These are phyloP conservation scores for Ctenopoma multispine DNA, from an alignment of 2,797 vertebrate genomes.

Conservation along the genomic window DNA sequence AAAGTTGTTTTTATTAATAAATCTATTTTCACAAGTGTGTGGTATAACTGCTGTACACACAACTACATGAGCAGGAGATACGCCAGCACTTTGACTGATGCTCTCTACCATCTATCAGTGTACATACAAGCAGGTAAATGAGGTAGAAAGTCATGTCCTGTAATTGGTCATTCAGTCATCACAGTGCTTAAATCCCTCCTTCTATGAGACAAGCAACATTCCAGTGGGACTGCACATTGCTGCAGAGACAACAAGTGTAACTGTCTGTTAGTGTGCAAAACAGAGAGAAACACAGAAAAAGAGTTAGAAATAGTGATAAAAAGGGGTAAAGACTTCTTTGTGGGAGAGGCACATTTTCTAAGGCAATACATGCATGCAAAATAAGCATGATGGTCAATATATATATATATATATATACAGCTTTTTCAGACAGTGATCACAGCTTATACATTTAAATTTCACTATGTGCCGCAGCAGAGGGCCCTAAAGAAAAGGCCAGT, in stretches of 20 bases:
- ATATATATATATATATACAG: too few relatives aligned
- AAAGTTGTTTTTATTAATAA: constrained; percentile 5
- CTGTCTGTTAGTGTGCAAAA: constrained; percentile 32
- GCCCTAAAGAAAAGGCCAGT: too few relatives aligned
- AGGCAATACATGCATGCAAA: background rate
- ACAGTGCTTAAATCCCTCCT: constrained; percentile 39
- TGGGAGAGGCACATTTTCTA: background rate
- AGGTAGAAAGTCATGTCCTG: constrained; percentile 50
- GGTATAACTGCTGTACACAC: background rate
- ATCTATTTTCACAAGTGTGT: background rate
- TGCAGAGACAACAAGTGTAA: constrained; percentile 39
- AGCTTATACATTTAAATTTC: background rate
- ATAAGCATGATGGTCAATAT: background rate
- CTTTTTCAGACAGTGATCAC: constrained; percentile 24
- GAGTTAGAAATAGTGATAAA: background rate
- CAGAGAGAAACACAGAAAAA: constrained; percentile 5
- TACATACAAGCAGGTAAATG: constrained; percentile 56
- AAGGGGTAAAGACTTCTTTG: constrained; percentile 9
- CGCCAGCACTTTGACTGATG: too few relatives aligned
- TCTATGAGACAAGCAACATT: constrained; percentile 55
- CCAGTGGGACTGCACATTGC: constrained; percentile 50
- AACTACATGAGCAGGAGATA: too few relatives aligned
- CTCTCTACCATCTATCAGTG: constrained; percentile 38
- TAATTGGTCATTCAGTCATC: constrained; percentile 68
- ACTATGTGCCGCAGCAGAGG: background rate